These are phyloP conservation scores for Perognathus longimembris DNA, from an alignment of 2,113 vertebrate genomes.

Conservation along the genomic window DNA sequence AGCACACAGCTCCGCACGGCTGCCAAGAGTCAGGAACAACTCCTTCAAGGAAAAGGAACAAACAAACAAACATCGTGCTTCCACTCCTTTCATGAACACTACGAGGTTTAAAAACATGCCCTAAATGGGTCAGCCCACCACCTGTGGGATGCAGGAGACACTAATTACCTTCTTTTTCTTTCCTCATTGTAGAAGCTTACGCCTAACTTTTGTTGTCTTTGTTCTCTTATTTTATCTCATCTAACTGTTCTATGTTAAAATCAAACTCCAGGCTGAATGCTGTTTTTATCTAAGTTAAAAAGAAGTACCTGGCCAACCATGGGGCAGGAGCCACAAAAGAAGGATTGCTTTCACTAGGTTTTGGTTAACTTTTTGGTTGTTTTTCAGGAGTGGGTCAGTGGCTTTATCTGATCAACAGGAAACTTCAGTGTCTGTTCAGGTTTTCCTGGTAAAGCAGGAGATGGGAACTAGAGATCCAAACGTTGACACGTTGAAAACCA, in stretches of 20 bases:
- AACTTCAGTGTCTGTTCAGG: conserved; percentile 25
- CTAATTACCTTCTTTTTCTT: conserved; percentile 23
- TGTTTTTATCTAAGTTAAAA: conserved; percentile 26
- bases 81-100: not conserved
- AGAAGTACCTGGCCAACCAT: not conserved
- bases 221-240: not conserved
- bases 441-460: conserved; percentile 37
- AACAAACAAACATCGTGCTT: conserved; percentile 7
- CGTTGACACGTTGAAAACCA: conserved; percentile 52
- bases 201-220: conserved; percentile 15
- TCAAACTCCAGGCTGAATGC: conserved; percentile 16
- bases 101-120: conserved; percentile 4
- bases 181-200: conserved; percentile 40
- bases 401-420: conserved; percentile 34
- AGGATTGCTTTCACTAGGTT: not conserved
- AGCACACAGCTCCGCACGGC: conserved; percentile 33
- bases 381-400: not conserved
- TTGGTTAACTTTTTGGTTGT: not conserved
- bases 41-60: conserved; percentile 59
- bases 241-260: conserved; percentile 54
- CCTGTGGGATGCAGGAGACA: not conserved
- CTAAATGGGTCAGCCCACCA: not conserved
- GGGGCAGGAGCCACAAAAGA: not conserved
- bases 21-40: conserved; percentile 61
- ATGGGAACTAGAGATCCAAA: conserved; percentile 47